Base-by-base conservation (phyloP, 92 coral and sea anemone species). In the Epizoanthus stellaris region DNA sequence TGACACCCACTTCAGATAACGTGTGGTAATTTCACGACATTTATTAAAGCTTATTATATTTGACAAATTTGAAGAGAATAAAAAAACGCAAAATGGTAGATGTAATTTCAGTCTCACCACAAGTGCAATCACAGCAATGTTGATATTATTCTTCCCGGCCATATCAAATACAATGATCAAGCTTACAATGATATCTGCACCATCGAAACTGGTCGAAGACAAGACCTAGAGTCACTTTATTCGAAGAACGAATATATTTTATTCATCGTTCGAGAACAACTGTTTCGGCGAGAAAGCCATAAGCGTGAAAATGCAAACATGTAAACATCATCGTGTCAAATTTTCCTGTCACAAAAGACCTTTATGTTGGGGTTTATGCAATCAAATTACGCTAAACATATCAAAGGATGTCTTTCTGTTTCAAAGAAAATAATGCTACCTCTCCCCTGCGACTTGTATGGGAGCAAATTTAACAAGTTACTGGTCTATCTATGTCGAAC, bases 261-360 rank as follows among this genome's bases (percentile, higher is more conserved):
- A 70, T 70, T 6, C 20, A 40, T 10, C n/a, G 40, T 70, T 38
- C 16, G n/a, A 34, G 19, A 40, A 70, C 52, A 70, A 70, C 56
- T 15, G 47, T 34, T 38, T 70, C 47, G 52, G 47, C 47, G 34
- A 19, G 53, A 19, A 70, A 70, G 16, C 42, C 34, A 6, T 6
- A 72, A 12, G 36, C 23, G 38, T 14, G 58, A 72, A 72, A 34
- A 69, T 36, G 77, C 19, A 72, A n/a, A 72, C 16, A 57, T 75
- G n/a, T 57, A 49, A 15, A 49, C 80, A 40, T 71, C 80, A 40
- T 71, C 57, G 76, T 16, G 76, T 40, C 20, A 20, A 75, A 53
- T 16, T 49, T 9, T 75, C 45, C 11, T 13, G 45, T 54, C 80
- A 75, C 80, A 75, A 75, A 75, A 75, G 65, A 75, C 34, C 52